Conservation (phyloP, 2,888 invertebrate genomes). For the Drosophila bunnanda region DNA sequence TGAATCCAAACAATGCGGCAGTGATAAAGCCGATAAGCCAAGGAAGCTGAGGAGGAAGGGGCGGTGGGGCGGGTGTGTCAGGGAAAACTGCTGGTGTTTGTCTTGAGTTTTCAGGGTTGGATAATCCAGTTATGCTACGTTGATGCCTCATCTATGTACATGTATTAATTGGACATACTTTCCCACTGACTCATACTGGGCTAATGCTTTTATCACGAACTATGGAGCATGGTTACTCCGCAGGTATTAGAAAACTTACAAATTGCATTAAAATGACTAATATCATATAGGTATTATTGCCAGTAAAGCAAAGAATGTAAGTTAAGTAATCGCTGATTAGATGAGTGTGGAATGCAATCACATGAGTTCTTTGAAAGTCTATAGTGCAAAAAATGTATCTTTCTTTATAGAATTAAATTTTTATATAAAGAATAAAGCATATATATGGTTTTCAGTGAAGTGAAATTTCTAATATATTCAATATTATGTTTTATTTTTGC, state of each 20-base stretch:
- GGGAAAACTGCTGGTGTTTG: slow-evolving; percentile 46
- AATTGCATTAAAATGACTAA: slow-evolving; percentile 20
- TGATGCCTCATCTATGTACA: background rate
- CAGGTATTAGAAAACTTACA: background rate
- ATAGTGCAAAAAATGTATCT: background rate
- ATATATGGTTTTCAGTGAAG: background rate
- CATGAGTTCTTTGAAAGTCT: background rate
- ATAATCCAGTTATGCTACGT: slow-evolving; percentile 7
- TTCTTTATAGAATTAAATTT: too few relatives aligned
- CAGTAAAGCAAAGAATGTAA: background rate
- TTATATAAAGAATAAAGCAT: too few relatives aligned
- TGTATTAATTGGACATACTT: slow-evolving; percentile 7
- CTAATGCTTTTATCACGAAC: background rate
- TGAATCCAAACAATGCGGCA: slow-evolving; percentile 81
- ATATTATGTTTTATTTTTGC: too few relatives aligned
- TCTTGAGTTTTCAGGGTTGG: slow-evolving; percentile 35
- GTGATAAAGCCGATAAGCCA: slow-evolving; percentile 67
- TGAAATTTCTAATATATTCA: background rate
- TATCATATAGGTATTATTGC: background rate
- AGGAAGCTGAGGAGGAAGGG: slow-evolving; percentile 4
- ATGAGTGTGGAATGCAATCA: background rate
- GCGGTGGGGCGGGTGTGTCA: slow-evolving; percentile 8
- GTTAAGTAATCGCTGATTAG: slow-evolving; percentile 6
- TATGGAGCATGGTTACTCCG: background rate
- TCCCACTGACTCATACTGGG: slow-evolving; percentile 10